These are phyloP conservation scores for Mantis religiosa DNA, from an alignment of 2,888 invertebrate species.

Conservation along the genomic window DNA sequence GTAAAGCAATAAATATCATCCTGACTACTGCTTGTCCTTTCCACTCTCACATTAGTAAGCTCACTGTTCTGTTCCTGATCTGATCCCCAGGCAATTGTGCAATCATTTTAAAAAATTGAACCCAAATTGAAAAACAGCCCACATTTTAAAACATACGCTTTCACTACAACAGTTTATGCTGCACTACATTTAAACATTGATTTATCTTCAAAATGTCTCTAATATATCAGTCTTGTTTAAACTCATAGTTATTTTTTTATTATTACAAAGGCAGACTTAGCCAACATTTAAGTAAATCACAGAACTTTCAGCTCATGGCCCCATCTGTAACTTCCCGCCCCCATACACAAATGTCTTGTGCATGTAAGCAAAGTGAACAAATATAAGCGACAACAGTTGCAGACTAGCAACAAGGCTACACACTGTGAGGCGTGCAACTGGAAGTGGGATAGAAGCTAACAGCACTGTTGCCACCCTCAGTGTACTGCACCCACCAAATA, in stretches of 20 bases:
- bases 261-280: not conserved
- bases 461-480: constrained; percentile 47
- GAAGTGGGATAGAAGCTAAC: constrained; percentile 45
- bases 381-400: constrained; percentile 49
- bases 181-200: not conserved
- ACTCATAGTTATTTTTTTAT: not conserved
- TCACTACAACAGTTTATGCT: not conserved
- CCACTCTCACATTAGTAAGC: too few relatives aligned
- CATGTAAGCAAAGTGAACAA: constrained; percentile 51
- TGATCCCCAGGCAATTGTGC: too few relatives aligned
- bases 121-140: too few relatives aligned
- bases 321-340: not conserved
- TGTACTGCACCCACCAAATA: constrained; percentile 49
- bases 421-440: constrained; percentile 48
- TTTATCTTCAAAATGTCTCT: not conserved
- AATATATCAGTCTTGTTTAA: not conserved
- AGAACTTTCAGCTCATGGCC: not conserved
- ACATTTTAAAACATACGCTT: not conserved
- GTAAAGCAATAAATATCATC: too few relatives aligned
- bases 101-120: too few relatives aligned
- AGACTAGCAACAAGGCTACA: constrained; percentile 46
- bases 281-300: not conserved
- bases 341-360: constrained; percentile 45
- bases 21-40: too few relatives aligned
- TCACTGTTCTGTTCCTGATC: too few relatives aligned